These are phyloP conservation scores for Euura lappo DNA, from an alignment of 1,140 invertebrate species.

Conservation along the genomic window DNA sequence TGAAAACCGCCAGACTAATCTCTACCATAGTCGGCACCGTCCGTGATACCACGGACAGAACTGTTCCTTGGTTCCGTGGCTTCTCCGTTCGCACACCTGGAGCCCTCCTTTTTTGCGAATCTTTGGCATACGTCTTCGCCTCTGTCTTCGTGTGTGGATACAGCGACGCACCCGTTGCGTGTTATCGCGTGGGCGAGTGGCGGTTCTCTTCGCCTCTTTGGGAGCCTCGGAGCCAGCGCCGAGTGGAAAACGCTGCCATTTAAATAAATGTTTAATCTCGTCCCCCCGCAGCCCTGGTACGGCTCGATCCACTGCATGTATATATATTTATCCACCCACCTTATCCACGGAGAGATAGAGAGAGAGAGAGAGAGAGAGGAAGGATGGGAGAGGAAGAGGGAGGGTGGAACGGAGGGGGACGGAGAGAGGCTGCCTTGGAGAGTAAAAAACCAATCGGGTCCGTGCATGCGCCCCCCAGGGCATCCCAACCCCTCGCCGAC, in stretches of 20 bases:
- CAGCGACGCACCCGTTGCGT: neutral
- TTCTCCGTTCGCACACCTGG: neutral
- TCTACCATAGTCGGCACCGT: slow-evolving; percentile 16
- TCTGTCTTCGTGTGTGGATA: neutral
- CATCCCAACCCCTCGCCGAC: slow-evolving; percentile 38
- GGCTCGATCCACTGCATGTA: neutral
- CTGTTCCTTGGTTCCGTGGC: neutral
- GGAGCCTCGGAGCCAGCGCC: neutral
- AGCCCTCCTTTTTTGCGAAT: neutral
- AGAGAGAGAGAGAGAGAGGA: slow-evolving; percentile 17
- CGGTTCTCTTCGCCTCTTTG: no score
- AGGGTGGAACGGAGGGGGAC: slow-evolving; percentile 31
- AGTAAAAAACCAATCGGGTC: slow-evolving; percentile 61
- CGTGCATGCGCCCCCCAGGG: slow-evolving; percentile 37
- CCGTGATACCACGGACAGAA: neutral
- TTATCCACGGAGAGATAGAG: slow-evolving; percentile 22
- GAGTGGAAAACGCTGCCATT: slow-evolving; percentile 51
- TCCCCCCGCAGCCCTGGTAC: slow-evolving; percentile 26
- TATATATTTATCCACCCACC: neutral
- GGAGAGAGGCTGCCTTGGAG: slow-evolving; percentile 27
- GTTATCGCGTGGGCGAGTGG: neutral
- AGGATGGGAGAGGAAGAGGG: slow-evolving; percentile 16
- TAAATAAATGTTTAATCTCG: slow-evolving; percentile 62
- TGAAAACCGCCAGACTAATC: slow-evolving; percentile 56
- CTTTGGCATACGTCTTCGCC: neutral